Evolutionary conservation across 1,140 invertebrate species (phyloP), one percentile per base, ranked within the genome.

Genomic region (Andrena cerasifolii): DNA sequence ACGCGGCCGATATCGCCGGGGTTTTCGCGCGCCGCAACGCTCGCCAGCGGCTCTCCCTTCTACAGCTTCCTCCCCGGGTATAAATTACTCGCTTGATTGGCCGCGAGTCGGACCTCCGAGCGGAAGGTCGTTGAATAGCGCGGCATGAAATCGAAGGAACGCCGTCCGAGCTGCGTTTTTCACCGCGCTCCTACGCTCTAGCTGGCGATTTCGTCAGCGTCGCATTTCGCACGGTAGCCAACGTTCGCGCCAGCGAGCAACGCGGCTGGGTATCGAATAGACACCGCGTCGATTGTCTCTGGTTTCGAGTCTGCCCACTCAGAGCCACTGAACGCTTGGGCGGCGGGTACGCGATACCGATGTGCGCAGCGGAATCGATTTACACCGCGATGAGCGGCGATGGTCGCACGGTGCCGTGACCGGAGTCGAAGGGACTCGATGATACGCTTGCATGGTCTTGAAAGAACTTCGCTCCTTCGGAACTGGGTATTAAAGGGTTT

Each of bases 261-360:
- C 47, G 47, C 14, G 28, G 49, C 49, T 43, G 56, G 65, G 59
- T 21, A 47, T 16, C 61, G 26, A 21, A 10, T 24, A 51, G 59
- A 72, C 76, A 74, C 68, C 68, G 40, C 21, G 28, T 43, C 72
- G 45, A 78, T 82, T 73, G 74, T 83, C 81, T 83, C 74, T 26
- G 74, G 53, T 83, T 83, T 83, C 74, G 45, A 6, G 24, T 56
- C 40, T 49, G 40, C 78, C 67, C 43, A 74, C 61, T 51, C 43
- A 26, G 28, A 6, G 28, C 6, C 16, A 2, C 33, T 2, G 16
- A 21, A 40, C 6, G 12, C 43, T 14, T 36, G 43, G 40, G 33
- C 5, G 16, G n/a, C 2, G 36, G 14, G 10, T 14, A 56, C 36
- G 4, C 65, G 63, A 76, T 76, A 76, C 53, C 63, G 51, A 76